Conservation (phyloP, 92 coral and sea anemone genomes). For the Phenganax marumi region DNA sequence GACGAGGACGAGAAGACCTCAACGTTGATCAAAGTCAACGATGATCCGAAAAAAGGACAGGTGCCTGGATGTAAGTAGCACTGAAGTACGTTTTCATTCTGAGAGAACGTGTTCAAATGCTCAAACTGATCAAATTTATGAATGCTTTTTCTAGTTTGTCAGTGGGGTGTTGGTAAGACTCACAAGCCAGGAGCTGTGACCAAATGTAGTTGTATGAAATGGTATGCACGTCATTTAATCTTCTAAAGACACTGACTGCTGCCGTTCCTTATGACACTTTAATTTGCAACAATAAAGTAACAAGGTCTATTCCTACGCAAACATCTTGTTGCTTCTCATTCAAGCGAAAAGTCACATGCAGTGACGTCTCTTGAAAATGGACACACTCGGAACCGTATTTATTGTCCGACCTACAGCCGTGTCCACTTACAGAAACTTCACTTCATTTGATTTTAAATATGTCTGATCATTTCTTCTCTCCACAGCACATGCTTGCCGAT, state of each 20-base stretch:
- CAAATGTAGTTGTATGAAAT: slow-evolving; percentile 37
- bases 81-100: not conserved
- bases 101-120: not conserved
- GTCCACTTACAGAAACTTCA: not conserved
- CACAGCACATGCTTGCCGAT: slow-evolving; percentile 5
- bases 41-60: not conserved
- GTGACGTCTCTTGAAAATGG: too few relatives aligned
- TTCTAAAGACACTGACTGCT: not conserved
- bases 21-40: not conserved
- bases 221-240: not conserved
- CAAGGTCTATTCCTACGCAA: too few relatives aligned
- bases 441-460: not conserved
- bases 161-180: slow-evolving; percentile 17
- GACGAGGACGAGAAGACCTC: not conserved
- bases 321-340: too few relatives aligned
- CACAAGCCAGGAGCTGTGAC: slow-evolving; percentile 6
- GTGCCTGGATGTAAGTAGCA: not conserved
- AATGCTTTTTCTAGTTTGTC: slow-evolving; percentile 20
- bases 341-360: too few relatives aligned
- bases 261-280: not conserved
- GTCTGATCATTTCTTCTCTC: not conserved
- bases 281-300: too few relatives aligned
- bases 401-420: not conserved
- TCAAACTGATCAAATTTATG: not conserved
- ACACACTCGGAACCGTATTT: not conserved